Evolutionary conservation across 2,797 vertebrate species (phyloP), one percentile per base, ranked within the genome.

Genomic region (Cottoperca gobio): DNA sequence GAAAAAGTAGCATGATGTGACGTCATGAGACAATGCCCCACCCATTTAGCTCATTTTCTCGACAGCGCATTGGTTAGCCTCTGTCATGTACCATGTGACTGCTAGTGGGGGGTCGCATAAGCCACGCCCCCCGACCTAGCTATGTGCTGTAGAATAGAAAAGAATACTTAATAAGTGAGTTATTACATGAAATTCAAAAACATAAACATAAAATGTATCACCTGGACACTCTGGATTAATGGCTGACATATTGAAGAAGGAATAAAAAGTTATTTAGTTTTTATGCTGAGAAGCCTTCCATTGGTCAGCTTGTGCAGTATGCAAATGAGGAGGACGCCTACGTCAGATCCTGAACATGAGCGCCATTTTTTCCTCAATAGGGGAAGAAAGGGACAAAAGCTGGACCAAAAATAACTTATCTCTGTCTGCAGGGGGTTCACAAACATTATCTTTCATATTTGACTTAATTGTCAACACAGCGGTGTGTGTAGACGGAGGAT

Each of bases 271-370:
- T 92, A 81, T 84, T 76, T 5, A 76, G 83, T 57, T 80, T 92
- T 89, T 75, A 73, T 58, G 67, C 60, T 31, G 13, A 11, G 40
- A 70, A 21, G 67, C 37, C 86, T 83, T 83, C 82, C 49, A 98
- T 98, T 98, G 97, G 97, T 92, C 92, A 90, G 62, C 79, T 82
- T 77, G 71, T 40, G 26, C 79, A 70, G 50, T 93, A 98, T 99
- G 97, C 94, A 97, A 98, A 98, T 97, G 21, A 70, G 31, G 31
- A 33, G 62, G 19, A 0, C 0, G 0, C 0, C 0, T 4, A 93
- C 97, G 97, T 98, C 97, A 99, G 92, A 97, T 98, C 97, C 97
- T 93, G 93, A 93, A 95, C 93, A 94, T 96, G 85, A 95, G 96
- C 97, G 98, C 98, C 97, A 99, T 99, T 96, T 92, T 96, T 96